Conservation (phyloP, 2,113 vertebrate genomes). For the Alethe castanea region DNA sequence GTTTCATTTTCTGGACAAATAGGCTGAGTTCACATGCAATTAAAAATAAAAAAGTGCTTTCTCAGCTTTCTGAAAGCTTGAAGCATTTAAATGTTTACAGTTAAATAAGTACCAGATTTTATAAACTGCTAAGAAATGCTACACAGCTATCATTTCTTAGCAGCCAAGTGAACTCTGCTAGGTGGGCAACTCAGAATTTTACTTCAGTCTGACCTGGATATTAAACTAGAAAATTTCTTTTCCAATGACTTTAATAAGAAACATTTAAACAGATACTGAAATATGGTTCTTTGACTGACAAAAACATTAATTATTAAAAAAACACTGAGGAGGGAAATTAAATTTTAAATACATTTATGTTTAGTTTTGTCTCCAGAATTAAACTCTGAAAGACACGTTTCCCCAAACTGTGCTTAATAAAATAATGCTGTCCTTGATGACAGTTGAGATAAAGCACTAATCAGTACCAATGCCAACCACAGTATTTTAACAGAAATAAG, state of each 20-base stretch:
- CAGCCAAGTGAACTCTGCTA: neutral
- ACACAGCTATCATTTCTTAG: neutral
- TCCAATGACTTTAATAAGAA: neutral
- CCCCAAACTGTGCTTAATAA: neutral
- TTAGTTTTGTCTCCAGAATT: neutral
- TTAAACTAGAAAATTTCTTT: neutral
- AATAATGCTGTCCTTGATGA: neutral
- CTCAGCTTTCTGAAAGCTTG: neutral
- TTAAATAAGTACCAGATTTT: neutral
- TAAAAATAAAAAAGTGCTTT: neutral
- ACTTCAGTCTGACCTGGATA: neutral
- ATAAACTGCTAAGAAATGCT: neutral
- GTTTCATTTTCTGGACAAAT: neutral
- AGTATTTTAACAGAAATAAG: neutral
- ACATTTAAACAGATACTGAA: neutral
- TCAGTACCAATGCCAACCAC: neutral
- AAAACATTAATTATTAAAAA: neutral
- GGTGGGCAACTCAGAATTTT: neutral
- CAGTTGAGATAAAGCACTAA: neutral
- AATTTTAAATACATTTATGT: neutral
- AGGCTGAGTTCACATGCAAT: neutral
- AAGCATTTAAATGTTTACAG: neutral
- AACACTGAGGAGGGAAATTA: fast-evolving
- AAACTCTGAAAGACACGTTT: neutral
- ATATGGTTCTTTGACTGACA: neutral